These are phyloP conservation scores for Percopsis transmontana DNA, from an alignment of 2,113 vertebrate genomes.

Conservation along the genomic window DNA sequence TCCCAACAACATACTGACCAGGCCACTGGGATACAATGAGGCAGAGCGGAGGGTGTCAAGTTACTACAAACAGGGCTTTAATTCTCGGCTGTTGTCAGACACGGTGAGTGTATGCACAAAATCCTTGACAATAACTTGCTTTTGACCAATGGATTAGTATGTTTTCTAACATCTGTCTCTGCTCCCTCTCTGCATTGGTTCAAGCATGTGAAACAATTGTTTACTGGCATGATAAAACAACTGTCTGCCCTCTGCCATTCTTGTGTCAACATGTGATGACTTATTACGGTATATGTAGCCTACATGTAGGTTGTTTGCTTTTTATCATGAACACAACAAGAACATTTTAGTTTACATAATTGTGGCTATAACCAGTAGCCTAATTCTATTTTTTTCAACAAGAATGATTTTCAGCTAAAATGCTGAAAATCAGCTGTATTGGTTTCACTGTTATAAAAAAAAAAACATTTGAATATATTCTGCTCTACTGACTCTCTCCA, in stretches of 20 bases:
- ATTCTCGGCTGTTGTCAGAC: conserved; percentile 40
- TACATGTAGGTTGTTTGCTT: too few species aligned
- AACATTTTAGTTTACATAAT: too few species aligned
- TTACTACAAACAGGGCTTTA: conserved; percentile 64
- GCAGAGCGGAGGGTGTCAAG: conserved; percentile 53
- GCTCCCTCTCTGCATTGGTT: background rate
- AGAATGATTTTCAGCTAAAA: too few species aligned
- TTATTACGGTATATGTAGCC: too few species aligned
- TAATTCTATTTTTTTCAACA: too few species aligned
- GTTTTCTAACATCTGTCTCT: conserved; percentile 32
- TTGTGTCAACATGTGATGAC: background rate
- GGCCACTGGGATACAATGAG: conserved; percentile 55
- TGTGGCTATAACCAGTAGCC: too few species aligned
- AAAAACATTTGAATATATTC: background rate
- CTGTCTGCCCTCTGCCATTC: conserved; percentile 18
- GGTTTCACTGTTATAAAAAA: background rate
- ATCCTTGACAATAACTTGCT: conserved; percentile 10
- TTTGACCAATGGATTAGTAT: conserved; percentile 28
- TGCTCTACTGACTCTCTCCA: conserved; percentile 40
- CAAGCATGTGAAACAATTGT: conserved; percentile 39
- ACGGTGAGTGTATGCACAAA: conserved; percentile 54
- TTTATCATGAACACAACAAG: too few species aligned
- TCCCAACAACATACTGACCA: conserved; percentile 48
- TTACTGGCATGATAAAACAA: conserved; percentile 41
- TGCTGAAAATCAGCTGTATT: background rate